Base-by-base conservation (phyloP, 2,797 vertebrate species). In the Hemitrygon akajei region DNA sequence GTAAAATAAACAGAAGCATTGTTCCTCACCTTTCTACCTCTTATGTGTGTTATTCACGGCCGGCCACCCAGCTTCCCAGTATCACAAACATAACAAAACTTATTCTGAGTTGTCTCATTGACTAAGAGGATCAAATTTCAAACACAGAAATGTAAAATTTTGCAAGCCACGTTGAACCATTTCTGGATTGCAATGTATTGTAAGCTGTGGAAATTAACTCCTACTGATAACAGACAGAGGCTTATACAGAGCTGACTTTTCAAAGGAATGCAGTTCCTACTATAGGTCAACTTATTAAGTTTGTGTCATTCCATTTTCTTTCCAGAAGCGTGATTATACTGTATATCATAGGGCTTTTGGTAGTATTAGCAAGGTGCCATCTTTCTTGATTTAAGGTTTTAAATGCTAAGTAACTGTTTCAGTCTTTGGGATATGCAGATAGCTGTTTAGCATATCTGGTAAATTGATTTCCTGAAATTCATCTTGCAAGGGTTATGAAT, bases 261-360 rank as follows among this genome's bases (percentile, higher is more conserved):
- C 84, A 58, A 63, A 30, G 16, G 63, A 87, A 30, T 4, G 56
- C 84, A 87, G n/a, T 87, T 87, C 60, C 34, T 56, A 87, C n/a
- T 66, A 20, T 58, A 34, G 84, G 84, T 87, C 84, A 87, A 63
- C 84, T 66, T 30, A 87, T 87, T 87, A 87, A n/a, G 14, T 34
- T 87, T 20, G 84, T 87, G 84, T 66, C 84, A 87, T n/a, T 87
- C 84, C 84, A 87, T 34, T 87, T 87, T 27, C 84, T 87, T 58
- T 34, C 56, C n/a, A 66, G 84, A 87, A 87, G n/a, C 30, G 60
- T 34, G 58, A 87, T 87, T 87, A 58, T 34, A 34, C 47, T 47
- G 47, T 87, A 34, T 3, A 6, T 63, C n/a, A 63, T 30, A 87
- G 84, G 30, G 30, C 30, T 63, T 66, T 87, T 16, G 58, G 84